These are phyloP conservation scores for Lobophora halterata DNA, from an alignment of 2,888 invertebrate species.

Conservation along the genomic window DNA sequence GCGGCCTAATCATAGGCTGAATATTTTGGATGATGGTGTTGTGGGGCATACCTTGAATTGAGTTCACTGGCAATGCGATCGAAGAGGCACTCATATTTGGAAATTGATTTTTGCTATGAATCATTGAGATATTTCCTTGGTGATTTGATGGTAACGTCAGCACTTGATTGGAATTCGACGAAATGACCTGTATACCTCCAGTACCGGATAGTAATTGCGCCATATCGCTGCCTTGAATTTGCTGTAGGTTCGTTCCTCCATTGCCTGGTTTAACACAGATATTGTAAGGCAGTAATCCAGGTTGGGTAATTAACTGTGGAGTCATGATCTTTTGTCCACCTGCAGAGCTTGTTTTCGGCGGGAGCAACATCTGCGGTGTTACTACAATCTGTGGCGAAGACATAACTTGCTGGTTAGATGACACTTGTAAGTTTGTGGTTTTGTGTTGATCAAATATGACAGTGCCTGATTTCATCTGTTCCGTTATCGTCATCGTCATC, in stretches of 20 bases:
- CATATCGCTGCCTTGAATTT: constrained; percentile 71
- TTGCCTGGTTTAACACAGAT: constrained; percentile 75
- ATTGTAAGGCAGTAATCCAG: constrained; percentile 68
- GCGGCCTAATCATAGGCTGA: constrained; percentile 75
- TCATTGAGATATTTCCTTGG: constrained; percentile 59
- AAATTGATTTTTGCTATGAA: constrained; percentile 74
- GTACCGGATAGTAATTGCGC: constrained; percentile 67
- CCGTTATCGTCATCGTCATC: constrained; percentile 76
- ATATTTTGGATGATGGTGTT: constrained; percentile 74
- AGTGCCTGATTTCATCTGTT: constrained; percentile 74
- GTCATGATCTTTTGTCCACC: constrained; percentile 66
- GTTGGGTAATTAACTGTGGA: constrained; percentile 72
- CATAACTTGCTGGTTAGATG: constrained; percentile 67
- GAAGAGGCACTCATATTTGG: constrained; percentile 76
- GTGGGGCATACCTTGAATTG: constrained; percentile 72
- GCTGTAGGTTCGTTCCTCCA: constrained; percentile 64
- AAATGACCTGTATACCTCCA: constrained; percentile 75
- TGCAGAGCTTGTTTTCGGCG: constrained; percentile 67
- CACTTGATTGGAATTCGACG: constrained; percentile 76
- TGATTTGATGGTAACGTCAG: constrained; percentile 71
- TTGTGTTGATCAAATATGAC: constrained; percentile 74
- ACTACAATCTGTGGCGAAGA: constrained; percentile 77
- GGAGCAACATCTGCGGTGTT: constrained; percentile 74
- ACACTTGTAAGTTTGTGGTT: constrained; percentile 71
- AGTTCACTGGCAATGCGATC: constrained; percentile 73